Evolutionary conservation across 1,140 invertebrate genomes (phyloP), one percentile per base, ranked within the genome.

Genomic region (Pseudomyrmex concolor): DNA sequence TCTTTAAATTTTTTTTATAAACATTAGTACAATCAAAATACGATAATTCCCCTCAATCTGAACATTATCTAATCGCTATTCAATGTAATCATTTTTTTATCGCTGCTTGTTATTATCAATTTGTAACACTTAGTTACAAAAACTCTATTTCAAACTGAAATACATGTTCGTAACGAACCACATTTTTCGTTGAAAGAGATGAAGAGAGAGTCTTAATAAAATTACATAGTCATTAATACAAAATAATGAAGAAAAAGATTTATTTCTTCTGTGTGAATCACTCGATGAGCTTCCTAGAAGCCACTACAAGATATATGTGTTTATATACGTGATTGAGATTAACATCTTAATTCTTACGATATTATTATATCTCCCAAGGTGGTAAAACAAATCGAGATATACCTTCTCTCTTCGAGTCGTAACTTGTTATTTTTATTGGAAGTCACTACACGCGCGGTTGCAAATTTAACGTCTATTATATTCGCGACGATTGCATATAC

Each of bases 381-480:
- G 15, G n/a, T n/a, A 17, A 43, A 2, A 12, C n/a, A 25, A 25
- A 76, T 66, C 60, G 22, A 43, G 9, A 45, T 64, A 25, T 15
- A 8, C 22, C 19, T 55, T 17, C n/a, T 76, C n/a, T 76, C 25
- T 25, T 25, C 25, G 3, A 25, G 25, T 25, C 8, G 12, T 15
- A 2, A 34, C 34, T 12, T 3, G 22, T 15, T 63, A 51, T 76
- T 54, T 66, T 66, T 19, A 54, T 22, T 13, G 25, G 25, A 12
- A 54, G 25, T 22, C 10, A 22, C 48, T 19, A 43, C 10, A 12
- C 8, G 17, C 17, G 34, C 34, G 50, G 5, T n/a, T 51, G 7
- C n/a, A 68, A 68, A 57, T 68, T 78, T 68, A 68, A 55, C 25
- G 34, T 34, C 34, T 34, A 34, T 43, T 68, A 48, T 78, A 59